Base-by-base conservation (phyloP, 2,797 vertebrate species). In the Phylloscopus collybita region DNA sequence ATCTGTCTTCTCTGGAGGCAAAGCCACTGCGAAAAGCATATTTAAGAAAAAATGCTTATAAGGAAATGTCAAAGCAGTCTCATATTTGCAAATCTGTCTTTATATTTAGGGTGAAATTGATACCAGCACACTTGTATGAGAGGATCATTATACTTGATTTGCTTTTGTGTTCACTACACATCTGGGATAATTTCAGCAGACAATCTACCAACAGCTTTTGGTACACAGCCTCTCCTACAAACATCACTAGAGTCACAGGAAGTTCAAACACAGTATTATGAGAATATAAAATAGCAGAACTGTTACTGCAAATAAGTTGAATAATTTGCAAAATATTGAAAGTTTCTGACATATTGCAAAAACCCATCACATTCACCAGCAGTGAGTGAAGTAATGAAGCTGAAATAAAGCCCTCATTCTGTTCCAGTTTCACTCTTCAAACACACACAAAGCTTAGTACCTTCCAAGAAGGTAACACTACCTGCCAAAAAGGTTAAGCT, bases 1-100 rank as follows among this genome's bases (percentile, higher is more conserved):
- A 84, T 98, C 98, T 40, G 97, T 98, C 98, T 99, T 99, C 98
- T 99, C 99, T 5, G 99, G 99, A 64, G 99, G 99, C 95, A 99
- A 98, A 97, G 99, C 99, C 98, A 99, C 99, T 99, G 97, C 21
- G 4, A 87, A 95, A 86, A 88, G 64, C 51, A 62, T 65, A 93
- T 94, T 96, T 89, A 95, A 95, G 84, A 73, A 76, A 90, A 94
- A 94, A 57, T 18, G 32, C 61, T 93, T 81, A 92, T 67, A 89
- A 94, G 67, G 53, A 92, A 94, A 93, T 78, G 95, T 96, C 93
- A 94, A 94, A 92, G 88, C 56, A 92, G 83, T 22, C 72, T 95
- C 79, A 61, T 84, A 95, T 91, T 97, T 95, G 80, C 90, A 95
- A 96, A 94, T 93, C 90, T 92, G 80, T 91, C 92, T 91, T 91